Evolutionary conservation across 2,797 vertebrate species (phyloP), one percentile per base, ranked within the genome.

Genomic region (Danionella dracula): DNA sequence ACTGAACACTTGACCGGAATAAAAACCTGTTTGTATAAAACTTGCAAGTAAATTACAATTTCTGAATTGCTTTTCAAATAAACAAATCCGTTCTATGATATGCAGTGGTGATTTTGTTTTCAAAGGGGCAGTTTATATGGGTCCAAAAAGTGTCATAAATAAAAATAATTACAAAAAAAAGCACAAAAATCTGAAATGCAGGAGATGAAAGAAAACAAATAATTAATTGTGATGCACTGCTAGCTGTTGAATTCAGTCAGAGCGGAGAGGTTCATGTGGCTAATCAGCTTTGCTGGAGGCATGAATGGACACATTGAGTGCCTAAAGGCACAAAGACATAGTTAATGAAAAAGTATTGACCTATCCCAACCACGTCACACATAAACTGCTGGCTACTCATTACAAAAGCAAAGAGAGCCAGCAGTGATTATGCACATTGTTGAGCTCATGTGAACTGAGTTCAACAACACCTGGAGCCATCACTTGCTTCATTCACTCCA

Each of bases 301-400:
- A 12, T 54, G 29, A 45, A 54, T 37, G 19, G 40, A 55, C 13
- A 32, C 40, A 55, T 8, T 23, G 50, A 54, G 13, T 12, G 50
- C 40, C 62, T 54, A 16, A 35, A 65, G 49, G 29, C 49, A 35
- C 29, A 54, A 44, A 54, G 29, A 27, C 61, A 17, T 9, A 23
- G 19, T 55, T 65, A 45, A 54, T 54, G 40, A 54, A 64, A 51
- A 54, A 45, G 40, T 65, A 65, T 45, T 55, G 62, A 65, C 40
- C 49, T 54, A 45, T 55, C 45, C 29, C 50, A 65, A 27, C 44
- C 62, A 44, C 32, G 48, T 34, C 61, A 55, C 40, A 35, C 21
- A 29, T 27, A 17, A 53, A 45, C 12, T 45, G 34, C 35, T 41
- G 20, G 35, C 46, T 19, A 21, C 37, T 41, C 49, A 21, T 23